A percentile compares a stretch with the other conserved stretches of the same genome.
Conservation (phyloP, 2,888 invertebrate genomes). For the Slavum lentiscoides region DNA sequence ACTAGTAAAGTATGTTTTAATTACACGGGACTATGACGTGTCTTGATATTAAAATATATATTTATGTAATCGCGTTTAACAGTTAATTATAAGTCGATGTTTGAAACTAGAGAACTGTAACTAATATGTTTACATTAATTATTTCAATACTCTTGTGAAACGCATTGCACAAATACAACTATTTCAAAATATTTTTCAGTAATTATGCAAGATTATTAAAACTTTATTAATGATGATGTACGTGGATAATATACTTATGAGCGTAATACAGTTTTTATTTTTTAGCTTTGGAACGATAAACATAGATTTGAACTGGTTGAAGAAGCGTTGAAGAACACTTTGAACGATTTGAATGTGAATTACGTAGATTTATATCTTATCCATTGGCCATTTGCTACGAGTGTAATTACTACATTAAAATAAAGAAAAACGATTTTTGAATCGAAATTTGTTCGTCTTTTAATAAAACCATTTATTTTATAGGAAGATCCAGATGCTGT, state of each 20-base stretch:
- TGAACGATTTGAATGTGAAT: constrained; percentile 72
- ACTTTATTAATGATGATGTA: background rate
- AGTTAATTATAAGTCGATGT: too few relatives aligned
- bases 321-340: constrained; percentile 68
- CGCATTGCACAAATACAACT: too few relatives aligned
- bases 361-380: constrained; percentile 88
- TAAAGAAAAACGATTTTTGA: background rate
- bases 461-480: background rate
- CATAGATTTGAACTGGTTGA: constrained; percentile 79
- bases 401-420: constrained; percentile 63
- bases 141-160: too few relatives aligned
- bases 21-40: background rate
- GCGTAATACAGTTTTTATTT: background rate
- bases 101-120: too few relatives aligned
- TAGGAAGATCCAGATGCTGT: constrained; percentile 47
- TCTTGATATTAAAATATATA: too few relatives aligned
- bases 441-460: background rate
- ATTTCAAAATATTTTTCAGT: too few relatives aligned
- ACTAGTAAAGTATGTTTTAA: constrained; percentile 64
- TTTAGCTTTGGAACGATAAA: constrained; percentile 76
- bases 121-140: too few relatives aligned
- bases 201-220: background rate
- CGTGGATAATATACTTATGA: too few relatives aligned
- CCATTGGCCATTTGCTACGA: constrained; percentile 88
- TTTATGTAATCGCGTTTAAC: background rate